These are phyloP conservation scores for Plebejus argus DNA, from an alignment of 2,888 invertebrate genomes.

Conservation along the genomic window DNA sequence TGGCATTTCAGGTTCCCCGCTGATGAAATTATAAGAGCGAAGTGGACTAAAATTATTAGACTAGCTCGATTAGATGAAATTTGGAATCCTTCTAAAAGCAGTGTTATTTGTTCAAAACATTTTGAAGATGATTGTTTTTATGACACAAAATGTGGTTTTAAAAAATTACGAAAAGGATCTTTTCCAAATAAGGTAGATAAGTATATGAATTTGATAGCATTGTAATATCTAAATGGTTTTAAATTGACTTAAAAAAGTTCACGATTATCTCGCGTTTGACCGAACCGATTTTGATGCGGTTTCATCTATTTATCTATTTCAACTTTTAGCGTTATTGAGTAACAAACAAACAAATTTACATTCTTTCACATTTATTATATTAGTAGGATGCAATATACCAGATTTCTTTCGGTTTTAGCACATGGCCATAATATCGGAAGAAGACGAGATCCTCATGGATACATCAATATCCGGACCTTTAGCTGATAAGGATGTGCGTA, in stretches of 20 bases:
- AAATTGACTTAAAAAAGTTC: constrained; percentile 8
- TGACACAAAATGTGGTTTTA: constrained; percentile 5
- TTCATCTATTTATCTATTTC: constrained; percentile 8
- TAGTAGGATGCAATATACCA: constrained; percentile 8
- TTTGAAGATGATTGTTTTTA: constrained; percentile 8
- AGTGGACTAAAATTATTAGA: constrained; percentile 8
- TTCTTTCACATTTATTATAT: background rate
- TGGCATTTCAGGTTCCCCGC: constrained; percentile 8
- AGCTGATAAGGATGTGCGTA: constrained; percentile 8
- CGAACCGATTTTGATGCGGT: constrained; percentile 8
- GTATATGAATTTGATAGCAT: constrained; percentile 8
- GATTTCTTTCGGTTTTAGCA: constrained; percentile 8
- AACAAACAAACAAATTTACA: constrained; percentile 8
- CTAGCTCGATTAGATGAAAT: constrained; percentile 8
- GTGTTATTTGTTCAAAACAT: constrained; percentile 8
- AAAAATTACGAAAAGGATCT: constrained; percentile 8
- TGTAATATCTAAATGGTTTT: constrained; percentile 8
- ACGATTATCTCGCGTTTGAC: constrained; percentile 8
- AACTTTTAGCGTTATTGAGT: constrained; percentile 8
- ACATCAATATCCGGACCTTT: constrained; percentile 8
- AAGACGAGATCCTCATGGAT: constrained; percentile 8
- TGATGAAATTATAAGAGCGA: constrained; percentile 8
- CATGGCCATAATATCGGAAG: constrained; percentile 8
- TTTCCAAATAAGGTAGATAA: constrained; percentile 8
- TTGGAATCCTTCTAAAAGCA: constrained; percentile 8